These are phyloP conservation scores for Borostomias antarcticus DNA, from an alignment of 2,797 vertebrate species.

Conservation along the genomic window DNA sequence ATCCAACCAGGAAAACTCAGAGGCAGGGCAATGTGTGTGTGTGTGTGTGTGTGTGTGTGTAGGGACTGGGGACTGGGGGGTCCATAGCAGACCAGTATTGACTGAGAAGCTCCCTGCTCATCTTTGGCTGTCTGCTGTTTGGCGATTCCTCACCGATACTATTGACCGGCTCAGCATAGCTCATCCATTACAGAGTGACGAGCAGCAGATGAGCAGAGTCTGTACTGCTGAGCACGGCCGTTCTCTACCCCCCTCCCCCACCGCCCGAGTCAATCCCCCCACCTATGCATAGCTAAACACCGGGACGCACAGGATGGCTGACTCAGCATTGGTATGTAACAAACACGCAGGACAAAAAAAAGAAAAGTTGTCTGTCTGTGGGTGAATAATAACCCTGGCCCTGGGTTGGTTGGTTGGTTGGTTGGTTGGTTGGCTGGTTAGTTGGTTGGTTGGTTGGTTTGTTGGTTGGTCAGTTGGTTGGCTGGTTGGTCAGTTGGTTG, in stretches of 20 bases:
- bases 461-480: no score
- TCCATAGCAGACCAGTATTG: constrained; percentile 34
- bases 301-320: constrained; percentile 43
- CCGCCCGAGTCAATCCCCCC: constrained; percentile 54
- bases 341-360: background rate
- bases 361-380: background rate
- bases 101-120: constrained; percentile 48
- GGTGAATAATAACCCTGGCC: no score
- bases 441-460: no score
- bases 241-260: constrained; percentile 50
- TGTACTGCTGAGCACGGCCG: constrained; percentile 74
- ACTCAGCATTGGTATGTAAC: constrained; percentile 62
- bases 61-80: constrained; percentile 25
- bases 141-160: constrained; percentile 76
- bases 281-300: constrained; percentile 64
- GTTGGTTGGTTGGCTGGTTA: no score
- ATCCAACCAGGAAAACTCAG: constrained; percentile 34
- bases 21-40: background rate
- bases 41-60: constrained; percentile 24
- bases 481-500: no score
- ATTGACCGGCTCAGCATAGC: constrained; percentile 69
- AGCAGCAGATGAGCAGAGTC: constrained; percentile 67
- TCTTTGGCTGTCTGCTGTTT: constrained; percentile 59
- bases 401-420: no score
- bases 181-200: constrained; percentile 76